Evolutionary conservation across 2,113 vertebrate species (phyloP), one percentile per base, ranked within the genome.

Genomic region (Toxotes jaculatrix): DNA sequence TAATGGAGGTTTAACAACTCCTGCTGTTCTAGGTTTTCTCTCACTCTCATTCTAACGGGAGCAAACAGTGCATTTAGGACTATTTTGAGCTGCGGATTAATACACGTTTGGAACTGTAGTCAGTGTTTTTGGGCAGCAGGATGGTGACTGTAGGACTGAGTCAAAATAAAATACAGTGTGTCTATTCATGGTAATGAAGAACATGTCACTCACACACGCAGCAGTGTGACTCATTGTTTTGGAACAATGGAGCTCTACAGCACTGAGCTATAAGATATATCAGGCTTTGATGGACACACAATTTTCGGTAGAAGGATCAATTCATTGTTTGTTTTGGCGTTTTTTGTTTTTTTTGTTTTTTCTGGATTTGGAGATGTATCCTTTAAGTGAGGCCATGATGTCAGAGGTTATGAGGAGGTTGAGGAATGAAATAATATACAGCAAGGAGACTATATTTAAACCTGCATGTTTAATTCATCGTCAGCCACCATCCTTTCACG

Each of bases 401-500:
- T 80, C 67, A 70, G 66, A 61, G 66, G 67, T 62, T 77, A 67
- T 80, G 73, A 79, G 56, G n/a, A 9, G 71, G 45, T 23, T 47
- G 47, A 51, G 6, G 11, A 42, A 59, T 73, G 73, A 66, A 61
- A 57, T 23, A 62, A 78, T 71, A 80, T 72, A 85, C 70, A 69
- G 82, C 49, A n/a, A 17, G 43, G 82, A 78, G 77, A 80, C 86
- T 91, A 90, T 84, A 89, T 91, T 84, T 90, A 88, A 88, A 90
- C 73, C 74, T 0, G 23, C 64, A 91, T 91, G 80, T 89, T 84
- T 91, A 88, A 89, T 90, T 93, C 82, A 91, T 90, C 23, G 2
- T 62, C 66, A 69, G 5, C 70, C 16, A 7, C 31, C 61, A 16
- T 85, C 78, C 64, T 73, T 36, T 84, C 69, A 70, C 81, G 72